A percentile compares a stretch with the other conserved stretches of the same genome.
Evolutionary conservation across 2,888 invertebrate species (phyloP).

Genomic region (Amphipoea oculea): DNA sequence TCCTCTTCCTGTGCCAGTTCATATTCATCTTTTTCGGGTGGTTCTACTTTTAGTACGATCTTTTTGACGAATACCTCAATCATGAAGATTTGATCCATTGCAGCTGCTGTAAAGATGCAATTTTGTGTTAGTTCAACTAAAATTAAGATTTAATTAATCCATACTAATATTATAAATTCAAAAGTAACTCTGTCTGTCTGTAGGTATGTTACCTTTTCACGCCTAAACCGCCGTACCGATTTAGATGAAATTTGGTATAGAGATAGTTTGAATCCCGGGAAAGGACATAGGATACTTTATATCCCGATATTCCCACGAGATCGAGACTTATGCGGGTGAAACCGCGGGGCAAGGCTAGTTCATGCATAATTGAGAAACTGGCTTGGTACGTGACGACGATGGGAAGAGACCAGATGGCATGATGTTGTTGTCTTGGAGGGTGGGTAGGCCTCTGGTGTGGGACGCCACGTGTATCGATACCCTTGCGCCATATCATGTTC

Average conservation of each 20-base stretch:
- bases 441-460: neutral
- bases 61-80: conserved; percentile 87
- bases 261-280: no score
- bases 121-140: conserved; percentile 2
- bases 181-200: no score
- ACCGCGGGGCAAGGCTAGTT: no score
- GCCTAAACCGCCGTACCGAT: no score
- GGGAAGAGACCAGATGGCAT: neutral
- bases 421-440: neutral
- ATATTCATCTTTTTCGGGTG: conserved; percentile 85
- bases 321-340: no score
- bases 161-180: no score
- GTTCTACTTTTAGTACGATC: conserved; percentile 85
- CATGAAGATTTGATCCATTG: conserved; percentile 89
- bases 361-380: neutral
- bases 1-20: conserved; percentile 84
- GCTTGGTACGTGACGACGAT: neutral
- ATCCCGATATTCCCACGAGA: no score
- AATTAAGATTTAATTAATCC: neutral
- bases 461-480: no score
- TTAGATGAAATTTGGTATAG: no score
- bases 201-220: no score
- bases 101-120: conserved; percentile 31
- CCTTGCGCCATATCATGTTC: no score
- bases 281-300: no score